Evolutionary conservation across 2,797 vertebrate species (phyloP), one percentile per base, ranked within the genome.

Genomic region (Cephalopachus bancanus): DNA sequence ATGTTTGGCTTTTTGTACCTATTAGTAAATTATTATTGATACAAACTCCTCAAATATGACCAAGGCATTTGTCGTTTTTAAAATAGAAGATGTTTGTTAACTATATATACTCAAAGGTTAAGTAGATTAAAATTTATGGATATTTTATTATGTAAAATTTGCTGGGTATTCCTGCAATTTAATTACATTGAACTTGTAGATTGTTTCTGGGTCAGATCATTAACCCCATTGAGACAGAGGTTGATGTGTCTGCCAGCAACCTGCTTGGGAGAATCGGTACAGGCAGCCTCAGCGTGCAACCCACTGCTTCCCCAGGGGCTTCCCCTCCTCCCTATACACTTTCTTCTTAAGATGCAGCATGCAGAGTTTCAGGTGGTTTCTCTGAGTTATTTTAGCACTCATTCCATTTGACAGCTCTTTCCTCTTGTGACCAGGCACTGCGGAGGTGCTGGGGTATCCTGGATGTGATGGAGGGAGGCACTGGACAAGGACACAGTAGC

Each of bases 1-100:
- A 59, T 71, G 57, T 95, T 96, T 96, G 95, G 28, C 44, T 96
- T 8, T 90, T 22, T 92, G 71, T 96, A 78, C 60, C 28, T 90
- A 0, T 53, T 30, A 57, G 71, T 72, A 64, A 78, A 64, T 75
- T 59, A 28, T 71, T 65, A 28, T 55, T 84, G 28, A 65, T 83
- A 2, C 59, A 53, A 84, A 74, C 72, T 62, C 57, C 49, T 85
- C 17, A 88, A 22, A 4, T 59, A 65, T 5, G 8, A 20, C 0
- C 44, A 69, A 65, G 59, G 64, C 24, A 19, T 90, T 96, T 69
- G 10, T 65, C 76, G 62, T 71, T 75, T 94, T 74, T 90, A 17
- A 53, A 86, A n/a, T 92, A 74, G 17, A 85, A 75, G 72, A 44
- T 55, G 20, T 62, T 83, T 3, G 7, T 74, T 55, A 72, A 37